Percentiles rank a stretch among this genome's conserved stretches.
These are phyloP conservation scores for Parthenolecanium corni DNA, from an alignment of 2,888 invertebrate species.

Conservation along the genomic window DNA sequence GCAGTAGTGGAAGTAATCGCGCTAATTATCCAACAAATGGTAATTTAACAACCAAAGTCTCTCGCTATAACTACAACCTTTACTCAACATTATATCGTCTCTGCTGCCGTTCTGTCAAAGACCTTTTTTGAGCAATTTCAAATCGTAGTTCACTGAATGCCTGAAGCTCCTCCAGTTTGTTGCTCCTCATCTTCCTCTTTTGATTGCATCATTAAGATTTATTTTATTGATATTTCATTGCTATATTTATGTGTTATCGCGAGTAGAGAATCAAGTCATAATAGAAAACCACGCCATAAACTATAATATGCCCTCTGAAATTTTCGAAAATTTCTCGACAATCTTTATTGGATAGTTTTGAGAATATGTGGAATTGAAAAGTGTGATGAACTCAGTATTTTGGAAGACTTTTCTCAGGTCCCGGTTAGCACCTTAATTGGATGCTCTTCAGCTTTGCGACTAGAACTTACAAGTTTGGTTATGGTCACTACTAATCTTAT, in stretches of 20 bases:
- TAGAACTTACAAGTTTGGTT: too few relatives aligned
- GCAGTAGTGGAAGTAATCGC: not conserved
- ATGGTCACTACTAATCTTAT: too few relatives aligned
- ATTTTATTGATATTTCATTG: constrained; percentile 14
- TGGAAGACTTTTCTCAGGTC: too few relatives aligned
- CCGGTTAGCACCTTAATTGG: too few relatives aligned
- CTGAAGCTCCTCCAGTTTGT: constrained; percentile 11
- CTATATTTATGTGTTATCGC: constrained; percentile 18
- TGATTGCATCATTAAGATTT: constrained; percentile 7
- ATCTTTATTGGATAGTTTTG: too few relatives aligned
- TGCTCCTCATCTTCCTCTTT: constrained; percentile 17
- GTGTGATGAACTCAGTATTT: too few relatives aligned
- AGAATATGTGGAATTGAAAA: too few relatives aligned
- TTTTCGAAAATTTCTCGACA: too few relatives aligned
- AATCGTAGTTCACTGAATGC: constrained; percentile 11
- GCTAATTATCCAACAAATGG: constrained; percentile 15
- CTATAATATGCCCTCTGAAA: too few relatives aligned
- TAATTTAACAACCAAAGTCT: not conserved
- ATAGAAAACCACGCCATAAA: constrained; percentile 17
- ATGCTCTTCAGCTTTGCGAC: too few relatives aligned
- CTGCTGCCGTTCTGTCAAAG: constrained; percentile 2
- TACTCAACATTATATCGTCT: too few relatives aligned
- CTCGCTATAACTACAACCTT: too few relatives aligned
- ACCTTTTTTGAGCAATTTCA: constrained; percentile 6
- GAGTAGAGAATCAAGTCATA: constrained; percentile 29